These are phyloP conservation scores for Hipposideros armiger DNA, from an alignment of 2,113 vertebrate species.

Conservation along the genomic window DNA sequence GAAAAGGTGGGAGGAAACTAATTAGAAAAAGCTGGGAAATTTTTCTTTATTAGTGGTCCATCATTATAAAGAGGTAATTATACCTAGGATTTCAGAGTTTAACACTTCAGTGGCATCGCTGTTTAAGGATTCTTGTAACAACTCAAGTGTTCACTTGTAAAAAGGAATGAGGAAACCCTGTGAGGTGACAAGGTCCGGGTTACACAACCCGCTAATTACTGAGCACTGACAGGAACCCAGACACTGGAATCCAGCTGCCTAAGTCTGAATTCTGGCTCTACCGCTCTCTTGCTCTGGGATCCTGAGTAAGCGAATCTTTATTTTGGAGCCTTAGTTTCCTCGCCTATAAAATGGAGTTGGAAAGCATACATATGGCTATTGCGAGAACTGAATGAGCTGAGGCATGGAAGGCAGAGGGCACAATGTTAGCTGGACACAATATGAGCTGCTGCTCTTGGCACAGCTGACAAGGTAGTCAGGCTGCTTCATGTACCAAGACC, in stretches of 20 bases:
- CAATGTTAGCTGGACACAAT: background rate
- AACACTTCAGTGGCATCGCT: background rate
- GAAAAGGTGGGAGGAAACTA: background rate
- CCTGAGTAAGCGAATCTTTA: background rate
- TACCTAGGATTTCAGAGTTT: background rate
- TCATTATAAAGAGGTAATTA: background rate
- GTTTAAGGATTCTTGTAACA: conserved; percentile 12
- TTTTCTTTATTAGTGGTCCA: background rate
- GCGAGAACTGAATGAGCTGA: background rate
- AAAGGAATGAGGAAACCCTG: background rate
- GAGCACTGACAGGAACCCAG: background rate
- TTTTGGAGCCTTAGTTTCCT: background rate
- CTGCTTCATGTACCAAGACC: background rate
- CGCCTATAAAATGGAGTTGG: background rate
- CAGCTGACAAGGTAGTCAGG: background rate
- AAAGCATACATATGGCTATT: background rate
- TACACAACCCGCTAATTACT: background rate
- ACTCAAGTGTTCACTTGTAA: background rate
- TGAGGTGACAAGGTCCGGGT: background rate
- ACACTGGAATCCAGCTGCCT: background rate
- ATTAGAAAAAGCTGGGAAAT: background rate
- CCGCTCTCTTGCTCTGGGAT: background rate
- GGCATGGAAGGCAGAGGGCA: background rate
- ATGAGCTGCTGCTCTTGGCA: background rate
- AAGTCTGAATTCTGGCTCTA: background rate